Base-by-base conservation (phyloP, 1,140 invertebrate genomes). In the Brachionus rubens region DNA sequence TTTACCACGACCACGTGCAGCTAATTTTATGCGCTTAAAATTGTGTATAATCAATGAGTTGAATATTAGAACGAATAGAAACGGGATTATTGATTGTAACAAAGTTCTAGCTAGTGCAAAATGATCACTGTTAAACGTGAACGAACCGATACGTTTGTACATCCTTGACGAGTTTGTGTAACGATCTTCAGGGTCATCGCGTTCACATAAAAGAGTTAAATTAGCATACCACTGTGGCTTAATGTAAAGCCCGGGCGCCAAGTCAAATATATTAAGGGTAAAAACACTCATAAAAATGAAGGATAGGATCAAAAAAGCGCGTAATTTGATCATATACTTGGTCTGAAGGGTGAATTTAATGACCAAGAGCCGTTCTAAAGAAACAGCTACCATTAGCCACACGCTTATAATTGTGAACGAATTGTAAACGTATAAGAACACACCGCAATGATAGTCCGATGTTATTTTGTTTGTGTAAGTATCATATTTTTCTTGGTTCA, bases 191-290 rank as follows among this genome's bases (percentile, higher is more conserved):
- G 33, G 24, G n/a, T 72, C 68, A n/a, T 48, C 50, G 28, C 68
- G 68, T 36, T 72, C 68, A 26, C 68, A 72, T 16, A 72, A n/a
- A n/a, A 72, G 26, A 3, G 68, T 72, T 28, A 72, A 26, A 28
- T 72, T 72, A 12, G 68, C 68, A 36, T 50, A 72, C 68, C 68
- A 72, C 33, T 72, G 46, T 28, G 68, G 68, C 46, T 72, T 72
- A 6, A 50, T 47, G 46, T 72, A 72, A 3, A 72, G 28, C 48
- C 50, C 68, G 16, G 68, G 68, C 46, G 68, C 68, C 68, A 72
- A 72, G 26, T 72, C 68, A 16, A 72, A 54, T 21, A 72, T 5
- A 41, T 72, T 72, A 3, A 72, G 50, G 0, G 21, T 6, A 54
- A 72, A 54, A 10, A 72, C 36, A 24, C 30, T n/a, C 5, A 52